These are phyloP conservation scores for Polypterus senegalus DNA, from an alignment of 2,113 vertebrate species.

Conservation along the genomic window DNA sequence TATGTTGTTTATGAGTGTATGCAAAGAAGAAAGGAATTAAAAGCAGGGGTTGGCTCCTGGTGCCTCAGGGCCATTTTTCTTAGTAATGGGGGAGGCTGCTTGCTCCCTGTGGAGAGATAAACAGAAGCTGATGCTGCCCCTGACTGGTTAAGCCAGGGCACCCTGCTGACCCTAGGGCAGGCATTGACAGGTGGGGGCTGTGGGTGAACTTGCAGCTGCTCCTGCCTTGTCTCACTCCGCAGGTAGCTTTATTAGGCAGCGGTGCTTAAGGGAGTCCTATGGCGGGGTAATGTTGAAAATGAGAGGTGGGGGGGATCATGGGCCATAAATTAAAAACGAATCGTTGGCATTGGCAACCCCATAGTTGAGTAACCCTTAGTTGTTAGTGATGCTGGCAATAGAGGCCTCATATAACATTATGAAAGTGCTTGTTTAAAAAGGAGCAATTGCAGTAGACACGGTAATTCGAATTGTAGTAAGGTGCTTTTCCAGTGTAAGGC, in stretches of 20 bases:
- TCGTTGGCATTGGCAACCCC: neutral
- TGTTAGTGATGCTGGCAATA: neutral
- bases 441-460: neutral
- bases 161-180: conserved; percentile 8
- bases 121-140: conserved; percentile 8
- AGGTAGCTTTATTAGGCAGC: conserved; percentile 8
- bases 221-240: conserved; percentile 13
- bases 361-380: too few species aligned
- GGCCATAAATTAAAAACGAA: conserved; percentile 9
- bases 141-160: conserved; percentile 1
- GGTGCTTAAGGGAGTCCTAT: conserved; percentile 7
- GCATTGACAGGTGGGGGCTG: conserved; percentile 11
- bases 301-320: neutral
- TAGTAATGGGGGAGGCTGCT: conserved; percentile 4
- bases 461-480: neutral
- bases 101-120: conserved; percentile 7
- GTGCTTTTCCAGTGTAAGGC: neutral
- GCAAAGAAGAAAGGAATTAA: conserved; percentile 43
- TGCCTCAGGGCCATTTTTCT: conserved; percentile 1
- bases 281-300: neutral
- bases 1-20: neutral
- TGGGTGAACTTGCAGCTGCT: conserved; percentile 12
- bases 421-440: neutral
- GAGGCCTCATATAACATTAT: neutral
- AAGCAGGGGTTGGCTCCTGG: conserved; percentile 42